These are phyloP conservation scores for Drosophila prostipennis DNA, from an alignment of 2,888 invertebrate genomes.

Conservation along the genomic window DNA sequence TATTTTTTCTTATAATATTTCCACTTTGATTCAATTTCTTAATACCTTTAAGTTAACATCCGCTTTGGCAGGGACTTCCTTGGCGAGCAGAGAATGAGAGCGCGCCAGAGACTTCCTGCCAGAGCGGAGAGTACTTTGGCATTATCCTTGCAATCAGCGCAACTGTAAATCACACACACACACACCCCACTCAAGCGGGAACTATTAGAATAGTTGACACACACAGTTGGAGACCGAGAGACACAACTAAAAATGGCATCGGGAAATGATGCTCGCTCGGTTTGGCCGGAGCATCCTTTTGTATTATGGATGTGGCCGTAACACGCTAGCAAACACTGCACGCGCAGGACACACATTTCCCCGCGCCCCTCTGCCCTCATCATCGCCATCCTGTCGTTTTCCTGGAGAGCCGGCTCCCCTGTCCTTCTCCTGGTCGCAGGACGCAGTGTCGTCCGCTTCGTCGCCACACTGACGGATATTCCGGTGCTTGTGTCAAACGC, in stretches of 20 bases:
- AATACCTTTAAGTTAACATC: constrained; percentile 78
- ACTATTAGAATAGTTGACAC: constrained; percentile 73
- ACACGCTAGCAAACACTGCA: constrained; percentile 69
- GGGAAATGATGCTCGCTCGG: constrained; percentile 71
- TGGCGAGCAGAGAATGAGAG: constrained; percentile 7
- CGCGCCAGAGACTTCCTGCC: constrained; percentile 47
- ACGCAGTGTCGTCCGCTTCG: constrained; percentile 67
- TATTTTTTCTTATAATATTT: constrained; percentile 58
- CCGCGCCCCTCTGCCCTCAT: constrained; percentile 4
- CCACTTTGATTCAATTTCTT: constrained; percentile 78
- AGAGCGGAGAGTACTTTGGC: constrained; percentile 38
- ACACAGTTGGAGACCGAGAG: constrained; percentile 1
- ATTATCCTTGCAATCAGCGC: constrained; percentile 77
- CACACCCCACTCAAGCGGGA: constrained; percentile 33
- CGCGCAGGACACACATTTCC: constrained; percentile 61
- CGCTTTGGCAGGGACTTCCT: constrained; percentile 60
- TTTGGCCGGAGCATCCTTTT: constrained; percentile 62
- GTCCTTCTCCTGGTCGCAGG: constrained; percentile 50
- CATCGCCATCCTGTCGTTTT: constrained; percentile 13
- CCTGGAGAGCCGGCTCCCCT: constrained; percentile 56
- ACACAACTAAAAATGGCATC: constrained; percentile 63
- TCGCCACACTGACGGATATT: constrained; percentile 82
- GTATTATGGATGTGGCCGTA: constrained; percentile 75
- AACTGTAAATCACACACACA: constrained; percentile 74
- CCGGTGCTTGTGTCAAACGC: constrained; percentile 83